Percentiles rank a stretch among this genome's conserved stretches.
Conservation (phyloP, 2,113 vertebrate species). For the Chaetura pelagica region DNA sequence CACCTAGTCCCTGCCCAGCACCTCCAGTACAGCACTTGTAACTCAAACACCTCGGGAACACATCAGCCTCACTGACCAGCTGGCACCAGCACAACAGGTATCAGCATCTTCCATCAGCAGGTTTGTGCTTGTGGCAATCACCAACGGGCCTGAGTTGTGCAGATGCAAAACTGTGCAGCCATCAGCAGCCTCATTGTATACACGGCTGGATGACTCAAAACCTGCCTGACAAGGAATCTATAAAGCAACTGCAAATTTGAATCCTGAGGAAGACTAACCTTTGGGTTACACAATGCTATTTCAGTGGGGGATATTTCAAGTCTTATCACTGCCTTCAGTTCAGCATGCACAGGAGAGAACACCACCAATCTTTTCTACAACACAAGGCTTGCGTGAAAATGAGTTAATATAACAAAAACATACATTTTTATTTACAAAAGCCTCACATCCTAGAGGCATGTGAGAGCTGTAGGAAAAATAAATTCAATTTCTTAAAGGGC, state of each 20-base stretch:
- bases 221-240: not conserved
- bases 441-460: conserved; percentile 55
- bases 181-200: not conserved
- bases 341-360: not conserved
- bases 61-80: fast-evolving
- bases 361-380: conserved; percentile 8
- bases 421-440: conserved; percentile 66
- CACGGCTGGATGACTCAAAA: not conserved
- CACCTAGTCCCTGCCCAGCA: not conserved
- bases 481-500: conserved; percentile 68
- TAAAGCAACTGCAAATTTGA: conserved; percentile 17
- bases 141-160: not conserved
- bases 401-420: conserved; percentile 60
- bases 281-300: conserved; percentile 38
- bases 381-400: conserved; percentile 45
- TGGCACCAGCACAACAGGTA: not conserved
- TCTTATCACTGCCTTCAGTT: conserved; percentile 30
- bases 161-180: not conserved
- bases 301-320: conserved; percentile 50
- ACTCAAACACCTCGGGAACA: no score
- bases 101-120: not conserved
- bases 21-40: not conserved
- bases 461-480: conserved; percentile 36
- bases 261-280: conserved; percentile 48
- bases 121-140: not conserved